Evolutionary conservation across 1,140 invertebrate genomes (phyloP).

Genomic region (Drosophila quadrilineata): DNA sequence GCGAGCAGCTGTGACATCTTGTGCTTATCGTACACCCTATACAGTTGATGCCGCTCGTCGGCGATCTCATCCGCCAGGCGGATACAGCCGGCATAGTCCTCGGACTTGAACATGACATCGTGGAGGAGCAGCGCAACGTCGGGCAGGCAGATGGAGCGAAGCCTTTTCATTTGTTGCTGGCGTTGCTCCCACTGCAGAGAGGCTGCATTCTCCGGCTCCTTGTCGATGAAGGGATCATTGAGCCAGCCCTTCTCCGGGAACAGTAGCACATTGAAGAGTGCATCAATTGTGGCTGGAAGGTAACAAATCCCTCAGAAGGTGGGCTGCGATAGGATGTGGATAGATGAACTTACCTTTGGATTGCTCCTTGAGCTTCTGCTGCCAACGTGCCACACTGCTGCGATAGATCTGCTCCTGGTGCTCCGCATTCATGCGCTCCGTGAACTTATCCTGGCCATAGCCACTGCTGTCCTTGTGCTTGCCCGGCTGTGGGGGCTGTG

Average conservation of each 20-base stretch:
- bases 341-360: conserved; percentile 83
- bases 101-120: conserved; percentile 89
- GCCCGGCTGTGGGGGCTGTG: conserved; percentile 84
- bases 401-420: conserved; percentile 90
- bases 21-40: conserved; percentile 90
- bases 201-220: conserved; percentile 52
- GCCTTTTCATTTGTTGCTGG: conserved; percentile 85
- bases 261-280: conserved; percentile 93
- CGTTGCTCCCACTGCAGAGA: conserved; percentile 75
- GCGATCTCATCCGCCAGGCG: conserved; percentile 90
- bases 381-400: conserved; percentile 90
- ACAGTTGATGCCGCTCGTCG: conserved; percentile 89
- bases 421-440: conserved; percentile 93
- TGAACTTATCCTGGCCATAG: conserved; percentile 84
- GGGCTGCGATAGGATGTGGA: too few species aligned
- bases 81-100: conserved; percentile 89
- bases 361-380: conserved; percentile 84
- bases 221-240: conserved; percentile 84
- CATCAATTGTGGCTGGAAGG: conserved; percentile 86
- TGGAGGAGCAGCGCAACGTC: conserved; percentile 90
- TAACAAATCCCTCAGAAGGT: too few species aligned
- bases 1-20: conserved; percentile 88
- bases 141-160: conserved; percentile 92
- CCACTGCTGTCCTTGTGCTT: conserved; percentile 82
- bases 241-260: conserved; percentile 96